A percentile compares a stretch with the other conserved stretches of the same genome.
Conservation (phyloP, 2,888 invertebrate genomes). For the Eilema sororculum region DNA sequence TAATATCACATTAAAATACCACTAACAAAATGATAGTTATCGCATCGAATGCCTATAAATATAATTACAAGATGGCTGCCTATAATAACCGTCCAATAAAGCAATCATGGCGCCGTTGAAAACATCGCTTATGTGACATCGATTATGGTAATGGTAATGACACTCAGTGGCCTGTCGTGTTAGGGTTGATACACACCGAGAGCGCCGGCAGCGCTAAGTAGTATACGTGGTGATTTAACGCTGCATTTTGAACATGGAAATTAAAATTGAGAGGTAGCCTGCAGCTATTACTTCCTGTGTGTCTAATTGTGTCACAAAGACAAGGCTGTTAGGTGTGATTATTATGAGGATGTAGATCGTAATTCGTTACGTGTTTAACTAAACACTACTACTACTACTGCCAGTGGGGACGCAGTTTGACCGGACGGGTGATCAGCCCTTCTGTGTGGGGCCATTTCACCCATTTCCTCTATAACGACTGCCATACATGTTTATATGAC, state of each 20-base stretch:
- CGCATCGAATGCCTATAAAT: slow-evolving; percentile 8
- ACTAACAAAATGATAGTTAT: slow-evolving; percentile 1
- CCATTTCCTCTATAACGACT: no score
- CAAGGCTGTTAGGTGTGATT: no score
- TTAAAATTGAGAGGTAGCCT: background rate
- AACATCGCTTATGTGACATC: slow-evolving; percentile 43
- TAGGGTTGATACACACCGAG: background rate
- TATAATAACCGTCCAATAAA: slow-evolving; percentile 42
- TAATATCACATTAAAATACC: background rate
- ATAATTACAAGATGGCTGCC: slow-evolving; percentile 15
- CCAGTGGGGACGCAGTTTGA: no score
- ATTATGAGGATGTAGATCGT: no score
- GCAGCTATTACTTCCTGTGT: background rate
- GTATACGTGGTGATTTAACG: background rate
- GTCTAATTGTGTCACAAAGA: no score
- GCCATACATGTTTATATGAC: no score
- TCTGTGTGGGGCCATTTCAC: no score
- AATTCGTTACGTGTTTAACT: no score
- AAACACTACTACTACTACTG: no score
- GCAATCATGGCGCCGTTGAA: slow-evolving; percentile 46
- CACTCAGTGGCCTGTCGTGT: slow-evolving; percentile 28
- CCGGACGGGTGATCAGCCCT: no score
- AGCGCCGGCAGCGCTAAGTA: background rate
- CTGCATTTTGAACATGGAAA: slow-evolving; percentile 1
- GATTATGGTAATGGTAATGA: slow-evolving; percentile 49